Evolutionary conservation across 2,888 invertebrate genomes (phyloP), one percentile per base, ranked within the genome.

Genomic region (Himalopsyche anomala): DNA sequence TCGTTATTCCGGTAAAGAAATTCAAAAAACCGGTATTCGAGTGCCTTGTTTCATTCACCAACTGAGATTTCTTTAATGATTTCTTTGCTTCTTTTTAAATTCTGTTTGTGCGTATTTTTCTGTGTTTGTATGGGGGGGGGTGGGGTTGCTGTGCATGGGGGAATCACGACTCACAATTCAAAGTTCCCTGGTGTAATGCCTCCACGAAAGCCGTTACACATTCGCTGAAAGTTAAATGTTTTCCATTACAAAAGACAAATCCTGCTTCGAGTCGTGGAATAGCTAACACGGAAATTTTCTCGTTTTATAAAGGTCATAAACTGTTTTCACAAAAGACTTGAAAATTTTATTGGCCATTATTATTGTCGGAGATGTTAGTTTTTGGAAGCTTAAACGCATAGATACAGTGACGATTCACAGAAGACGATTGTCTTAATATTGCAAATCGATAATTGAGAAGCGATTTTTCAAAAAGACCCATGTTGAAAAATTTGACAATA

Each of bases 331-430:
- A 82, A 85, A 79, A 56, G 56, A 79, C 51, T 38, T 85, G 79
- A 42, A 82, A 85, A 19, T 62, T 85, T 85, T 83, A 85, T 80
- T 80, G 80, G 82, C 54, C 80, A 82, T 85, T 85, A 85, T 82
- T 85, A 36, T 80, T 83, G 51, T 62, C 38, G 36, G 42, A 80
- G 40, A 80, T 40, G 45, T 45, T 38, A 80, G 80, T 80, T 80
- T 40, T 80, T 80, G 40, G 19, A 8, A 62, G 19, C 19, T 19
- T 19, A 19, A 62, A 19, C 28, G 62, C 19, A 19, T 0, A 62
- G 19, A n/a, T 62, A 62, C 19, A 62, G 19, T 3, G 62, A 11
- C 62, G 62, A 62, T 62, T 62, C 15, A 6, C 62, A 28, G 19
- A 62, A 62, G 62, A 62, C 28, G 62, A 62, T 19, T 2, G 19